Base-by-base conservation (phyloP, 1,140 invertebrate genomes). In the Chironomus tepperi region DNA sequence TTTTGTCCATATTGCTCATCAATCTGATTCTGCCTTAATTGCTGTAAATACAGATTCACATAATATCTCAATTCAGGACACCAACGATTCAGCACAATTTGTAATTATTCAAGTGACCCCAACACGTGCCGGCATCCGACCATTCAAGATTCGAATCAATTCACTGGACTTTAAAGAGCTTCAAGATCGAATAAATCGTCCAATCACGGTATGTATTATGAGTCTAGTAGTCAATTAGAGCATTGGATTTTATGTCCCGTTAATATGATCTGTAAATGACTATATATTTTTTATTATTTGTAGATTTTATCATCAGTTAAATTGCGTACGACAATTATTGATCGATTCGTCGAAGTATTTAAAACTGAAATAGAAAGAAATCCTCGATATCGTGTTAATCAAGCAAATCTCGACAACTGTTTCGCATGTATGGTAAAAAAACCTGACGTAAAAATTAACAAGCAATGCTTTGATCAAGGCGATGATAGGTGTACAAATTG, bases 371-470 rank as follows among this genome's bases (percentile, higher is more conserved):
- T 95, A 19, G 19, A 57, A 42, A 67, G 67, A 74, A 21, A 67
- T n/a, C 43, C 34, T 42, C 1, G 16, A 34, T 42, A 43, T 67
- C 9, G 6, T 7, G 15, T 16, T 57, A 9, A 34, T 43, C 64
- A 57, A 70, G 19, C 93, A 91, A 90, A 92, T 76, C 80, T 91
- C 43, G 92, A 95, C 74, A 84, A 87, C 42, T 97, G 95, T 79
- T 92, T 96, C 77, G 94, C 94, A 6, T 97, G 95, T 79, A 93
- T 95, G 90, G 88, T 92, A 80, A 87, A 85, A 67, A 80, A 80
- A 47, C 89, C 94, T 0, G 90, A 94, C 82, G 88, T 96, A 7
- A 96, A 95, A 83, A 83, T 97, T 8, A 85, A 88, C 67, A 91
- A 91, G 80, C 85, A 87, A 70, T 96, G 94, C 83, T 85, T 79